Evolutionary conservation across 2,888 invertebrate genomes (phyloP), one percentile per base, ranked within the genome.

Genomic region (Agrilus mali): DNA sequence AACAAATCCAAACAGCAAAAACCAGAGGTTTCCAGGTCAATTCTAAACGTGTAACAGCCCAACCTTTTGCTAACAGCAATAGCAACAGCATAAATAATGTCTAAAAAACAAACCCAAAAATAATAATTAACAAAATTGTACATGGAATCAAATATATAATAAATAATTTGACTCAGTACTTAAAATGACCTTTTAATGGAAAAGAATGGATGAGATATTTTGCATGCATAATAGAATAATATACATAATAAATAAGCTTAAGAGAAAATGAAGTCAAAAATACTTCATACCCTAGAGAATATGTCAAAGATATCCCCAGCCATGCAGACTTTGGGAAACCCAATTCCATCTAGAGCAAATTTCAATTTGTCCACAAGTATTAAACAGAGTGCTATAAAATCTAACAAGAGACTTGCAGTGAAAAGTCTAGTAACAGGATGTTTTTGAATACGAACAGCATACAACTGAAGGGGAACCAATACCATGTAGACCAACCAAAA

Each of bases 271-370:
- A 22, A 8, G 16, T 8, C 10, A 37, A 16, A 43, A 41, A 36
- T 33, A 66, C 75, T 73, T 27, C 27, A 27, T 70, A 88, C 88
- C 70, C 94, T 80, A 53, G 94, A 88, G 57, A 93, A 73, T 55
- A 90, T 89, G 69, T 93, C 92, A 57, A 93, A 75, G 55, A 95
- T 84, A 70, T 95, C 94, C 20, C 96, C 96, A 41, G 86, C 79
- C 40, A 87, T 83, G 52, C 85, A 80, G 42, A 95, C 69, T 43
- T 82, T 78, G 4, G 82, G 80, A 59, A 86, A 80, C 0, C 96
- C 96, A 44, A 82, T 75, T 2, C 97, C 97, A 66, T 95, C 89
- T 27, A 86, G 74, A 10, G 94, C 86, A 71, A 89, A 96, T 61
- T 87, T 86, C 12, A 93, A 75, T 31, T 87, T 83, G 65, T 96